Percentiles rank a stretch among this genome's conserved stretches.
Conservation (phyloP, 2,888 invertebrate genomes). For the Phyto melanocephala region DNA sequence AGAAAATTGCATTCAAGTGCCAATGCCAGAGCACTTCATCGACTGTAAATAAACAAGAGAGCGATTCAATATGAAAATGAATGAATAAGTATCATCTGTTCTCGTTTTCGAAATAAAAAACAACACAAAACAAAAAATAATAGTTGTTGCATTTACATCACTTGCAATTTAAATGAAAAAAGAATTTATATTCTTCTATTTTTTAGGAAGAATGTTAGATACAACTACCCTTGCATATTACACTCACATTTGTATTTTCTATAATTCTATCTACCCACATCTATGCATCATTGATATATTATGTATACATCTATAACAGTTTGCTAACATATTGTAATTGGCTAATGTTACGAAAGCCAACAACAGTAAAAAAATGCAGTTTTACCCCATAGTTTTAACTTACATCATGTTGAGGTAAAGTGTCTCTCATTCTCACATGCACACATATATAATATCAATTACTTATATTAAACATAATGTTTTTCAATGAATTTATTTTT, state of each 20-base stretch:
- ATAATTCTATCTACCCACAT: not conserved
- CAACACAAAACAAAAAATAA: constrained; percentile 29
- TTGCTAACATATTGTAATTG: constrained; percentile 56
- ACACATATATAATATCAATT: too few relatives aligned
- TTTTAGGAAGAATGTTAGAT: not conserved
- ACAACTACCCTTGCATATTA: not conserved
- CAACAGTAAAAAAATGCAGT: constrained; percentile 18
- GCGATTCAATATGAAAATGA: constrained; percentile 23
- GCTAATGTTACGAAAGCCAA: constrained; percentile 48
- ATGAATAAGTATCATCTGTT: constrained; percentile 53
- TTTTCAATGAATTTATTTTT: too few relatives aligned
- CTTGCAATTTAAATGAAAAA: constrained; percentile 28
- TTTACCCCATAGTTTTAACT: too few relatives aligned
- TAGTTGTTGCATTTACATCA: constrained; percentile 32
- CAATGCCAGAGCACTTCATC: constrained; percentile 40
- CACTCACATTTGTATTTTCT: constrained; percentile 15
- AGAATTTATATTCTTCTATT: constrained; percentile 12
- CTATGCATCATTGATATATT: not conserved
- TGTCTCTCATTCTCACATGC: too few relatives aligned
- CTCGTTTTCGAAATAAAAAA: constrained; percentile 35
- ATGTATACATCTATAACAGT: not conserved
- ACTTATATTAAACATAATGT: too few relatives aligned
- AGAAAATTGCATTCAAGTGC: constrained; percentile 48
- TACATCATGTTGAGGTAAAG: too few relatives aligned
- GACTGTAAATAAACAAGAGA: constrained; percentile 41